Evolutionary conservation across 1,140 invertebrate species (phyloP).

Genomic region (Trichonephila clavata): DNA sequence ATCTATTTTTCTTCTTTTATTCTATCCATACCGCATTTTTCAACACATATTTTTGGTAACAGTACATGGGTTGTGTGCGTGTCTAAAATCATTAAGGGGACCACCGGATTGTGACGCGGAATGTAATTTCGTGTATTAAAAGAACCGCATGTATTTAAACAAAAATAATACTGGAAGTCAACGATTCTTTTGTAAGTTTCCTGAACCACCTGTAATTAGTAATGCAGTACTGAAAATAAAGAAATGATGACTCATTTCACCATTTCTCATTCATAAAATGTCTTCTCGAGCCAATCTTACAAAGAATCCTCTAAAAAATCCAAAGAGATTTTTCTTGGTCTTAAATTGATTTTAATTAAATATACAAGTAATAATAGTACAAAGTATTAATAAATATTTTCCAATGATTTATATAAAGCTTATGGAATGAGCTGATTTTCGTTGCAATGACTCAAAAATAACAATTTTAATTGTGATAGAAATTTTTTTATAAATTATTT

Average conservation of each 20-base stretch:
- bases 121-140: slow-evolving; percentile 54
- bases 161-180: slow-evolving; percentile 52
- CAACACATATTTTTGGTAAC: slow-evolving; percentile 59
- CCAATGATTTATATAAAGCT: too few relatives aligned
- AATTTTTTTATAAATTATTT: too few relatives aligned
- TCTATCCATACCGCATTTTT: slow-evolving; percentile 48
- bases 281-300: too few relatives aligned
- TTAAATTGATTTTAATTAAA: too few relatives aligned
- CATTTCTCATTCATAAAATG: too few relatives aligned
- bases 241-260: background rate
- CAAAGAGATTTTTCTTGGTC: too few relatives aligned
- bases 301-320: too few relatives aligned
- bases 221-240: background rate
- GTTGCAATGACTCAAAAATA: too few relatives aligned
- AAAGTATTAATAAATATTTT: too few relatives aligned
- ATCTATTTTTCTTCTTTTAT: slow-evolving; percentile 12
- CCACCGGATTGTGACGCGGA: slow-evolving; percentile 8
- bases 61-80: slow-evolving; percentile 44
- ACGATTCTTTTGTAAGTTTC: slow-evolving; percentile 9
- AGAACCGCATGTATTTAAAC: slow-evolving; percentile 28
- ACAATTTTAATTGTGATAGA: too few relatives aligned
- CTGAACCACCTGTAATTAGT: slow-evolving; percentile 61
- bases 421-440: too few relatives aligned
- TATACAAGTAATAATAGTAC: too few relatives aligned
- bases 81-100: slow-evolving; percentile 42